A percentile compares a stretch with the other conserved stretches of the same genome.
phyloP scores from a whole-genome alignment of 2,888 invertebrate species.

The Thera britannica region DNA sequence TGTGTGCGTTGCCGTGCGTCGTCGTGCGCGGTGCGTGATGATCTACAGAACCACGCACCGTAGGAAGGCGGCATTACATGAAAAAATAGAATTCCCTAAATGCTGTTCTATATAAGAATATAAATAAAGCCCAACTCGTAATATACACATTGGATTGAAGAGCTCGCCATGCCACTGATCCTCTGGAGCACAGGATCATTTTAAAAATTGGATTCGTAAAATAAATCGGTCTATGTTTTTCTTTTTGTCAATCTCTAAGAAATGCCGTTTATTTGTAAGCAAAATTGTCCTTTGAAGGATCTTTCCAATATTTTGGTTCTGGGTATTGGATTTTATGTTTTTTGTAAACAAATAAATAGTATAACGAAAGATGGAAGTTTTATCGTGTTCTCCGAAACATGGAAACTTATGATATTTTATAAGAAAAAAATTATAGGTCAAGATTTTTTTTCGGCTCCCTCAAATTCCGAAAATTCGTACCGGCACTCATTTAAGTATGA shows the following conservation, averaged over 20 bases:
- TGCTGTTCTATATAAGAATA: background rate
- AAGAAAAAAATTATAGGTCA: background rate
- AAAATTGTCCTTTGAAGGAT: slow-evolving; percentile 14
- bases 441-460: no score
- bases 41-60: no score
- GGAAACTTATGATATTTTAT: background rate
- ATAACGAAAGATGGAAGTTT: background rate
- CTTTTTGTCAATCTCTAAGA: slow-evolving; percentile 23
- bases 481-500: no score
- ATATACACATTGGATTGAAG: slow-evolving; percentile 17
- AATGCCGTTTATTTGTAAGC: slow-evolving; percentile 22
- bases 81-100: background rate
- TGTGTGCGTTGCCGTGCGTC: no score
- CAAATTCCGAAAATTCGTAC: no score
- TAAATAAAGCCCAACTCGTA: slow-evolving; percentile 3
- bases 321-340: background rate
- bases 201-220: slow-evolving; percentile 27
- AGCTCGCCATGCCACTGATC: slow-evolving; percentile 12
- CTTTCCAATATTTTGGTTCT: slow-evolving; percentile 6
- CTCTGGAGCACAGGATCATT: slow-evolving; percentile 19
- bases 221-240: slow-evolving; percentile 22
- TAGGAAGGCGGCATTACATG: background rate
- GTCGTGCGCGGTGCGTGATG: no score
- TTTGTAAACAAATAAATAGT: background rate
- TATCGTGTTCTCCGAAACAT: background rate